Percentiles rank a stretch among this genome's conserved stretches.
These are phyloP conservation scores for Ageneiosus marmoratus DNA, from an alignment of 2,113 vertebrate genomes.

Conservation along the genomic window DNA sequence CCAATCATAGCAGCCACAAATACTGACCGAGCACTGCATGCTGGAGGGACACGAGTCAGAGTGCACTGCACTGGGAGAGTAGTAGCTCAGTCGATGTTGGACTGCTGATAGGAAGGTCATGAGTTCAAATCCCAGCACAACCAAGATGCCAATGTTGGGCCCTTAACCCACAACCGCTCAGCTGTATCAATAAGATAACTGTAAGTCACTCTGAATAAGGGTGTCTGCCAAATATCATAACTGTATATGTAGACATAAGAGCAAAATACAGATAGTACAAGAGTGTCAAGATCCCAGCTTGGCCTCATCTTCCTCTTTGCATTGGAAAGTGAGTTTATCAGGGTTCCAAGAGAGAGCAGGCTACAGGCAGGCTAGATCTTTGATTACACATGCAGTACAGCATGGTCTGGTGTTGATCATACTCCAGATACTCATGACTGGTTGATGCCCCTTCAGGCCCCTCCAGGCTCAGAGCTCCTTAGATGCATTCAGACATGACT, in stretches of 20 bases:
- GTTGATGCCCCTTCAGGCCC: background rate
- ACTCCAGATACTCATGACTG: background rate
- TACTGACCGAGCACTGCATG: constrained; percentile 17
- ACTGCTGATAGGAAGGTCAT: too few relatives aligned
- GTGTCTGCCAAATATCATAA: too few relatives aligned
- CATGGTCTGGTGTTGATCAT: background rate
- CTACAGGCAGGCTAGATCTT: constrained; percentile 10
- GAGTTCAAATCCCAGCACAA: too few relatives aligned
- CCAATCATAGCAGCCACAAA: background rate
- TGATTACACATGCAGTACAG: constrained; percentile 8
- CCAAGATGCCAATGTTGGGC: too few relatives aligned
- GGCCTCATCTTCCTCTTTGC: background rate
- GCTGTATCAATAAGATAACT: too few relatives aligned
- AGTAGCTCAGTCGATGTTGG: too few relatives aligned
- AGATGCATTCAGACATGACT: constrained; percentile 72
- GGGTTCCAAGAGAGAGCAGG: background rate
- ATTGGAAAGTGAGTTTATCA: background rate
- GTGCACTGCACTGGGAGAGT: constrained; percentile 3
- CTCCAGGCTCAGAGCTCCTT: constrained; percentile 24
- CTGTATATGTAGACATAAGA: background rate
- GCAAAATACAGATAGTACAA: background rate
- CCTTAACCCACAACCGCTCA: too few relatives aligned
- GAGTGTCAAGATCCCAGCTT: background rate
- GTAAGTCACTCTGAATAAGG: too few relatives aligned
- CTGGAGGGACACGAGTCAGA: constrained; percentile 7